These are phyloP conservation scores for Caenorhabditis sp. DNA, from an alignment of 2,888 invertebrate genomes.

Conservation along the genomic window DNA sequence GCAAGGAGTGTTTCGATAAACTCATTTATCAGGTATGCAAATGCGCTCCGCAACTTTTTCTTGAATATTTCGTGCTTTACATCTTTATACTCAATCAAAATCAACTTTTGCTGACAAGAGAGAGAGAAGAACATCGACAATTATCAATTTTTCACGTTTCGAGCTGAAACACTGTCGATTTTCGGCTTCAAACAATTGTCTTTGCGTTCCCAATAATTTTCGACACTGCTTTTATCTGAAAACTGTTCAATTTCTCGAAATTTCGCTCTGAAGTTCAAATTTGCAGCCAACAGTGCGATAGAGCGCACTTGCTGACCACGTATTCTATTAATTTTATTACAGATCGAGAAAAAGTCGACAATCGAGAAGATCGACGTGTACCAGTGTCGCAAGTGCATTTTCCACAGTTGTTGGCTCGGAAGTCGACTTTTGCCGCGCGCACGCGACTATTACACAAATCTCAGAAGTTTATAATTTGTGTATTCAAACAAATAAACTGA, in stretches of 20 bases:
- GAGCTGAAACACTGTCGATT: too few relatives aligned
- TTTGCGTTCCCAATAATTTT: too few relatives aligned
- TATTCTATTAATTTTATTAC: slow-evolving; percentile 5
- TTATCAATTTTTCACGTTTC: too few relatives aligned
- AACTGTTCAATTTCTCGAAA: neutral
- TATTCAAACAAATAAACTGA: neutral
- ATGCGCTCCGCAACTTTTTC: too few relatives aligned
- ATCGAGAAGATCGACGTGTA: slow-evolving; percentile 77
- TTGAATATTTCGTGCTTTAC: too few relatives aligned
- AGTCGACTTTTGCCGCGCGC: slow-evolving; percentile 71
- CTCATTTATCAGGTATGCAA: slow-evolving; percentile 75
- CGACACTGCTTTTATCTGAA: neutral
- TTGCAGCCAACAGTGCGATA: too few relatives aligned
- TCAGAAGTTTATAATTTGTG: slow-evolving; percentile 64
- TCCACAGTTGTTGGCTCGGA: slow-evolving; percentile 78
- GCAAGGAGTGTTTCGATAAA: slow-evolving; percentile 78
- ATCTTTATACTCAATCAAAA: too few relatives aligned
- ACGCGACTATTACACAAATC: slow-evolving; percentile 76
- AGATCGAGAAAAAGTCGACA: slow-evolving; percentile 73
- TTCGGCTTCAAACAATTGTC: too few relatives aligned
- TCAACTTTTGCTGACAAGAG: too few relatives aligned
- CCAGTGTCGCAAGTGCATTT: slow-evolving; percentile 78
- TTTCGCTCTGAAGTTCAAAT: too few relatives aligned
- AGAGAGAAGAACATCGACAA: too few relatives aligned
- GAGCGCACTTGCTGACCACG: neutral